phyloP scores from a whole-genome alignment of 2,797 vertebrate species.

The Loris lydekkerianus region DNA sequence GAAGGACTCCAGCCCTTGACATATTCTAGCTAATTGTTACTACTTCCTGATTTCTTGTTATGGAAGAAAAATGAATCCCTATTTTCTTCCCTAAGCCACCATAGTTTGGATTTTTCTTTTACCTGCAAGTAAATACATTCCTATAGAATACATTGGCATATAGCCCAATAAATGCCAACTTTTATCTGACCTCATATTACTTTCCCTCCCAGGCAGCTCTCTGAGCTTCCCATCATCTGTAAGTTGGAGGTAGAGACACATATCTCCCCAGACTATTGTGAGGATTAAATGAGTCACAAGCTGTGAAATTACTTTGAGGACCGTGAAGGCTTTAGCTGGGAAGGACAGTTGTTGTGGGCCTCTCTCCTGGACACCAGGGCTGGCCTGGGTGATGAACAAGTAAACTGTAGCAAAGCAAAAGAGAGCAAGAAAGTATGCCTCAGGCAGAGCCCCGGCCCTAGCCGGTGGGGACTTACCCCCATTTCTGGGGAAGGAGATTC shows the following conservation, averaged over 20 bases:
- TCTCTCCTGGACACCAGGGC: background rate
- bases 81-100: background rate
- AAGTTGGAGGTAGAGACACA: background rate
- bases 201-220: background rate
- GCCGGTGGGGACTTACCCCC: background rate
- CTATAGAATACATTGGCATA: background rate
- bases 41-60: background rate
- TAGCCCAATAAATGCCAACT: background rate
- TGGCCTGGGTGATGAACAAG: background rate
- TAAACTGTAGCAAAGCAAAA: background rate
- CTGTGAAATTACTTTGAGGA: background rate
- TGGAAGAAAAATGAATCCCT: background rate
- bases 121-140: background rate
- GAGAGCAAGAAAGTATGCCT: background rate
- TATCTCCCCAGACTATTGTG: background rate
- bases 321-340: background rate
- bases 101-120: background rate
- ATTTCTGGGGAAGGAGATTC: too few relatives aligned
- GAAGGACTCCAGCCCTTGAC: background rate
- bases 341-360: background rate
- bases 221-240: background rate
- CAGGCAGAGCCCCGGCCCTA: accelerated
- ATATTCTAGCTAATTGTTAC: background rate
- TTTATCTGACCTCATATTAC: background rate
- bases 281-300: background rate